These are phyloP conservation scores for Lepidothrix coronata DNA, from an alignment of 2,113 vertebrate genomes.

Conservation along the genomic window DNA sequence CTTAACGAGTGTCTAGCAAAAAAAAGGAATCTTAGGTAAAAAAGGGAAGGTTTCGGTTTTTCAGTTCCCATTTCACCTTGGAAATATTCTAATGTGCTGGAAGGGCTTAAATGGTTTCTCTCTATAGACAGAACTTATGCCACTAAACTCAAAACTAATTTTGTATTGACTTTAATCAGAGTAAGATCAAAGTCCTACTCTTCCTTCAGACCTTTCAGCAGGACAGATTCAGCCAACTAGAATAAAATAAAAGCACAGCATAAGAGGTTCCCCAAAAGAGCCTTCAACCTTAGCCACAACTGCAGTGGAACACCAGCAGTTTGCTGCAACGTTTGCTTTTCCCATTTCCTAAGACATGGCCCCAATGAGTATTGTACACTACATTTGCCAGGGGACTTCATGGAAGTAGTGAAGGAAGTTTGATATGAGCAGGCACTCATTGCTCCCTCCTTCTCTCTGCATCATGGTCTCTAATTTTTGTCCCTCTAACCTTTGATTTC, in stretches of 20 bases:
- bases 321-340: neutral
- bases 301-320: neutral
- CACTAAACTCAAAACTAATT: neutral
- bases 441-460: neutral
- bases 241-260: neutral
- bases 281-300: rapidly evolving
- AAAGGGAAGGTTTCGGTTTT: neutral
- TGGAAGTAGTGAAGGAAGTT: neutral
- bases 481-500: neutral
- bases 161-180: slow-evolving; percentile 7
- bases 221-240: neutral
- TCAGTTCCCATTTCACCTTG: neutral
- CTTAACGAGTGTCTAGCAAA: neutral
- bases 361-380: neutral
- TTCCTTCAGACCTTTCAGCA: slow-evolving; percentile 24
- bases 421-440: neutral
- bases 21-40: neutral
- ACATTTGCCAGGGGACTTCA: neutral
- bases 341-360: neutral
- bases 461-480: neutral
- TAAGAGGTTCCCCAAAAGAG: neutral
- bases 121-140: neutral
- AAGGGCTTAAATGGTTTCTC: neutral
- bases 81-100: slow-evolving; percentile 9
- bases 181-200: slow-evolving; percentile 14